Evolutionary conservation across 2,888 invertebrate species (phyloP).

Genomic region (Tridacna gigas): DNA sequence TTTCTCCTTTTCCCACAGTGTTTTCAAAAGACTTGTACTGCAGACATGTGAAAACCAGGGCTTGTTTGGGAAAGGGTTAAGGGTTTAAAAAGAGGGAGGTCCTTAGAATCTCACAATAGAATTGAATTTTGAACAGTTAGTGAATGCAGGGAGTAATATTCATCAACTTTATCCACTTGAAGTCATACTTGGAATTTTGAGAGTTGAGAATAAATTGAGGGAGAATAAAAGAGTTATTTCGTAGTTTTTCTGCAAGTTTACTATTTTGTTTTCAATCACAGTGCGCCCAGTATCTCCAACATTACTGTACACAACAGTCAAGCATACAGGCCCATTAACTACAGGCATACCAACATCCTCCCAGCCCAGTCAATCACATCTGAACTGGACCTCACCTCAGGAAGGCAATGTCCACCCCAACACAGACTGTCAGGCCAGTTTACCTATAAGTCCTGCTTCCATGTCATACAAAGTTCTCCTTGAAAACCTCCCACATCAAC

Average conservation of each 20-base stretch:
- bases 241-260: no score
- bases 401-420: conserved; percentile 13
- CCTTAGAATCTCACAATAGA: not conserved
- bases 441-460: conserved; percentile 79
- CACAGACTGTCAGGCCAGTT: conserved; percentile 56
- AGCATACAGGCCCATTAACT: conserved; percentile 54
- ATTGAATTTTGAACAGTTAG: no score
- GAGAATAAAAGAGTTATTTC: no score
- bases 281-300: conserved; percentile 70
- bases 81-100: no score
- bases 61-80: no score
- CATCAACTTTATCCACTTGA: no score
- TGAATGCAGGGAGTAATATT: no score
- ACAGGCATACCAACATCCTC: conserved; percentile 32
- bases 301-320: conserved; percentile 70
- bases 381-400: conserved; percentile 8
- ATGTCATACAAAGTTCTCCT: conserved; percentile 78
- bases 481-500: conserved; percentile 75
- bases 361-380: conserved; percentile 47
- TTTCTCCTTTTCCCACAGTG: conserved; percentile 4
- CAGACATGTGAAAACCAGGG: no score
- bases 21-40: no score
- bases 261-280: conserved; percentile 5
- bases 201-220: no score
- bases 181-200: no score